Evolutionary conservation across 2,797 vertebrate species (phyloP), one percentile per base, ranked within the genome.

Genomic region (Silurus lanzhouensis): DNA sequence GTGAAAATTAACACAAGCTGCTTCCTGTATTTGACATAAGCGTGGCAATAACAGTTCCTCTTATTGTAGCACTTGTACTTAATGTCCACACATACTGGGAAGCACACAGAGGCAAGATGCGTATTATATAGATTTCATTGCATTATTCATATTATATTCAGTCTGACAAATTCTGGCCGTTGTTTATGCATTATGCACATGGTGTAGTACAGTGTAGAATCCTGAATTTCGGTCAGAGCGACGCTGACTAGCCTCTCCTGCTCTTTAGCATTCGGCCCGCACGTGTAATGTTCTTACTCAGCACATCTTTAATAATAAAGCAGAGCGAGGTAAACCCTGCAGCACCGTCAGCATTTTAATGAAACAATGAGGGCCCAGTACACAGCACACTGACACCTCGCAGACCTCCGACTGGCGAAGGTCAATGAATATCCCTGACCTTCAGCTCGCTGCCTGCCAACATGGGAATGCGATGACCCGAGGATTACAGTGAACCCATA

Each of bases 351-450:
- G 77, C 20, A 17, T 15, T 79, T 46, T 46, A 63, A 46, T 79
- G 13, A n/a, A 78, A 85, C 83, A 74, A 75, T 61, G 25, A 44
- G 31, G 58, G 57, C 10, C 5, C n/a, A 46, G 63, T 60, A n/a
- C 4, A 66, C 63, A 71, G 58, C 58, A 31, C 52, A 55, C 22
- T 1, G 61, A 48, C 76, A 64, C 81, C 68, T 83, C 83, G 14
- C 15, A 44, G 57, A 48, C 70, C 63, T 60, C 8, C 25, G 44
- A 2, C 13, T 12, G 55, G 55, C 12, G 9, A 77, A 58, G 52
- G 8, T 58, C 74, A 76, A 8, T 1, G 81, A 58, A 76, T 31
- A 58, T 58, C 12, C 19, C 70, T 87, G 82, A 84, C n/a, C 31
- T 81, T 86, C 55, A 83, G 38, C 72, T 14, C 27, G 2, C 31